Base-by-base conservation (phyloP, 2,797 vertebrate species). In the Smutsia gigantea region DNA sequence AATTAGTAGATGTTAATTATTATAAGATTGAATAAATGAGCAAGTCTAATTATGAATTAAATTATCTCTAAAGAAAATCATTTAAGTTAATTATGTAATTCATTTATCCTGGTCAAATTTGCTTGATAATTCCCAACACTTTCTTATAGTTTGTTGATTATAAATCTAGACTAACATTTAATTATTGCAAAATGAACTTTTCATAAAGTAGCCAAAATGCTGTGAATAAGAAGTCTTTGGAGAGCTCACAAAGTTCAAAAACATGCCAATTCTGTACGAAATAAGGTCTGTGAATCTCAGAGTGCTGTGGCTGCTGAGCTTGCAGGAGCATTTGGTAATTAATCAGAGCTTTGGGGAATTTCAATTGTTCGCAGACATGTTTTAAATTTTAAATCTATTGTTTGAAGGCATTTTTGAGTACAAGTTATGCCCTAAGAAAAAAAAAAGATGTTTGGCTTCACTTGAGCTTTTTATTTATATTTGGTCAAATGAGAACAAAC, bases 211-310 rank as follows among this genome's bases (percentile, higher is more conserved):
- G n/a, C 39, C 72, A 82, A 75, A 89, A 69, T 19, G 19, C 31
- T 61, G 27, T 68, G 82, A 61, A 79, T 64, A 93, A 72, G 63
- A 92, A 93, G n/a, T 91, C 96, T 94, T 49, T 74, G 66, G 96
- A 97, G 97, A 93, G 95, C 95, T 96, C 92, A 93, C 57, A 34
- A 93, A 96, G 94, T 96, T 98, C 39, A 95, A 68, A 97, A 97
- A 93, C 42, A 63, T 74, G 74, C 94, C 82, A 89, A 17, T 63
- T 84, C 53, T 96, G 37, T 92, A 51, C 82, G 83, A 97, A 93
- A 39, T n/a, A 53, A 91, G 64, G 37, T 82, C 64, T 82, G 71
- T 39, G 79, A 37, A 31, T 79, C 81, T 96, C 34, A 53, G 51
- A 46, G 89, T 86, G 59, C 66, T 57, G 5, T 7, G 93, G 91